Base-by-base conservation (phyloP, 2,888 invertebrate species). In the Plebejus melissa region DNA sequence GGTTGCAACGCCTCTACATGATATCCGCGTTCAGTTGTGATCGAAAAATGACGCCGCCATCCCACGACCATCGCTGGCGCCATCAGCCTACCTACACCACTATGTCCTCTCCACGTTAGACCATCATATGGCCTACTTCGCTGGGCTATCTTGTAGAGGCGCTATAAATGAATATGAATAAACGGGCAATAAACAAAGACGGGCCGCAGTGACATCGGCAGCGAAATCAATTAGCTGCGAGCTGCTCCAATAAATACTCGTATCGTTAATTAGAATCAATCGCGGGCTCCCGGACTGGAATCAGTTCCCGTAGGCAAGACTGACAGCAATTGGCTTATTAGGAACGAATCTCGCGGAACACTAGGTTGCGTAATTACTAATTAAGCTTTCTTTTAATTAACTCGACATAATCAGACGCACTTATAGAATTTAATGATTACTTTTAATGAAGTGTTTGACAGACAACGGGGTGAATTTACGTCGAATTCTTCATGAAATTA, bases 191-290 rank as follows among this genome's bases (percentile, higher is more conserved):
- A 86, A 85, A 84, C 83, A 84, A 75, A 75, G 41, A 60, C 58
- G 69, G 58, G 28, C 46, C 60, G 60, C 50, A 74, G 74, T 74
- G 74, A 74, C 81, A 83, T 82, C 82, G 82, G 81, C 83, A 87
- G 86, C 84, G 82, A 88, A 91, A 91, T 91, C 91, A 92, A 93
- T 93, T 91, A 90, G 87, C 87, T 89, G 91, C 89, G 86, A 90
- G 87, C 88, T 87, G 88, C 85, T 88, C 88, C 88, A 91, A 93
- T 92, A 92, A 93, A 93, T 93, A 93, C 86, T 87, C 87, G 85
- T 93, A 92, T 93, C 92, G 88, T 89, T 93, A 93, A 93, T 93
- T 92, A 92, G 91, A 92, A 93, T 93, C 93, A 91, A 91, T 92
- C 90, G 90, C 87, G 86, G 88, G 89, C 89, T 90, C 83, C 82